phyloP scores from a whole-genome alignment of 2,113 vertebrate genomes.

The Bungarus multicinctus region DNA sequence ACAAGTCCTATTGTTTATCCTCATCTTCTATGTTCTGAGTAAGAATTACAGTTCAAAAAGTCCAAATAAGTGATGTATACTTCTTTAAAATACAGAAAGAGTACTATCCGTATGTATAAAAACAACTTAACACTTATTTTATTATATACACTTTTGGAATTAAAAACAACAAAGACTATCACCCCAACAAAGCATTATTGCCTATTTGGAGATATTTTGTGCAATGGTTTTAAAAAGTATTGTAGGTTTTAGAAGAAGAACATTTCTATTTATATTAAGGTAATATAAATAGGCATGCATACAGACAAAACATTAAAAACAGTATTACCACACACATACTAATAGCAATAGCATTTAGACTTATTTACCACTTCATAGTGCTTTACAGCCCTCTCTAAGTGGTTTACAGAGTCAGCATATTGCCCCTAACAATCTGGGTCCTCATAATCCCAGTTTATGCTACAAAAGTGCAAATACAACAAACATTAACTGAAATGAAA shows the following conservation, averaged over 20 bases:
- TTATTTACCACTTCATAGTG: too few species aligned
- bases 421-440: too few species aligned
- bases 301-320: not conserved
- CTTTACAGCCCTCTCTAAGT: too few species aligned
- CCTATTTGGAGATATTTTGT: constrained; percentile 28
- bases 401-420: too few species aligned
- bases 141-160: constrained; percentile 16
- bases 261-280: constrained; percentile 21
- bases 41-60: constrained; percentile 1
- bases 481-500: not conserved
- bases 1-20: constrained; percentile 11
- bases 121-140: not conserved
- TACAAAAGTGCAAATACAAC: not conserved
- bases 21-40: constrained; percentile 14
- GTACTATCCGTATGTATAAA: not conserved
- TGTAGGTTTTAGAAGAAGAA: not conserved
- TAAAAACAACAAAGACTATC: constrained; percentile 31
- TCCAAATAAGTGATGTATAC: constrained; percentile 7
- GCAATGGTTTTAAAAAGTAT: not conserved
- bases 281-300: constrained; percentile 15
- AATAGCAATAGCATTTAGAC: not conserved
- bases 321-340: not conserved
- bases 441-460: not conserved
- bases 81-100: constrained; percentile 37
- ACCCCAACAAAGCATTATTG: constrained; percentile 8